These are phyloP conservation scores for Prunella strophiata DNA, from an alignment of 2,797 vertebrate genomes.

Conservation along the genomic window DNA sequence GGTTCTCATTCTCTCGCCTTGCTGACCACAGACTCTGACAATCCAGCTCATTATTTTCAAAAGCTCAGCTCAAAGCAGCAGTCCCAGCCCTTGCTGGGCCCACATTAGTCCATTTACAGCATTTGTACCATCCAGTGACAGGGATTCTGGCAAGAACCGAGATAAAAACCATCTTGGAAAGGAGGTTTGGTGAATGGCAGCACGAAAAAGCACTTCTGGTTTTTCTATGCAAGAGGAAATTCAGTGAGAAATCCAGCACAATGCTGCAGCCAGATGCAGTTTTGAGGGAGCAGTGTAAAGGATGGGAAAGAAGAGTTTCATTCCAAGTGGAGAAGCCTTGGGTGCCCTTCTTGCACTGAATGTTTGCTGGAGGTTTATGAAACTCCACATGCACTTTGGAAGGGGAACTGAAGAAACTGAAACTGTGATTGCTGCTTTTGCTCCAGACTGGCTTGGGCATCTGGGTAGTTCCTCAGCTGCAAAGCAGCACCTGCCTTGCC, in stretches of 20 bases:
- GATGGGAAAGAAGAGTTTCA: neutral
- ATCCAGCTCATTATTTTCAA: conserved; percentile 52
- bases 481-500: neutral
- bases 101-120: conserved; percentile 56
- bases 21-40: conserved; percentile 35
- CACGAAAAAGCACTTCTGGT: neutral
- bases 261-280: neutral
- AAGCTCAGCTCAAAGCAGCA: conserved; percentile 14
- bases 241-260: neutral
- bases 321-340: fast-evolving
- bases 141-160: neutral
- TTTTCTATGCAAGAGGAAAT: fast-evolving
- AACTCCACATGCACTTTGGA: neutral
- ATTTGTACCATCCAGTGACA: neutral
- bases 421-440: neutral
- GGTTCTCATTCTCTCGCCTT: conserved; percentile 31
- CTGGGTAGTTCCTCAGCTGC: neutral
- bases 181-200: neutral
- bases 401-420: neutral
- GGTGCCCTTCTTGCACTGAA: neutral
- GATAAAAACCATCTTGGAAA: neutral
- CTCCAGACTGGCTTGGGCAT: neutral
- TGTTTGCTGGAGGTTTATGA: neutral
- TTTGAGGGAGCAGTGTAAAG: neutral
- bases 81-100: neutral